Evolutionary conservation across 2,797 vertebrate genomes (phyloP).

Genomic region (Hypotaenidia philippensis): DNA sequence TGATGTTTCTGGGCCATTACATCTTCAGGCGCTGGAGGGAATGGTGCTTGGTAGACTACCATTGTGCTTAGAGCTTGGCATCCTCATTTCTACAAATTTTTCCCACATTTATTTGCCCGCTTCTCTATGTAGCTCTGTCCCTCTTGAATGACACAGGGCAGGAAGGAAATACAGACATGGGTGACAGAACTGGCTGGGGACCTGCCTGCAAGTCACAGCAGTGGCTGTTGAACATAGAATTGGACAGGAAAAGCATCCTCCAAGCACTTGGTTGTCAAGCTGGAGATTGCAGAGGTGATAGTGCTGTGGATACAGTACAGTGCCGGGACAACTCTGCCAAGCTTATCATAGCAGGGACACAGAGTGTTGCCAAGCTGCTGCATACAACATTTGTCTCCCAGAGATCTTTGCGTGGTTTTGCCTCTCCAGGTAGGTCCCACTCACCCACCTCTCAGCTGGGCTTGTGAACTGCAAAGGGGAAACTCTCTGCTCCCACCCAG

Average conservation of each 20-base stretch:
- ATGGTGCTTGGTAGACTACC: background rate
- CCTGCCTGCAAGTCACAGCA: background rate
- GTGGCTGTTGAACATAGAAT: background rate
- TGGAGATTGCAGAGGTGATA: background rate
- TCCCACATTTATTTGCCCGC: background rate
- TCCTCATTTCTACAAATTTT: background rate
- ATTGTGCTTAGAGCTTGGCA: background rate
- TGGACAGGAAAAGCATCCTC: background rate
- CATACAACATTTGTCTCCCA: accelerated
- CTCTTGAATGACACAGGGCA: background rate
- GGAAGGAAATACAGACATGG: background rate
- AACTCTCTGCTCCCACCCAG: background rate
- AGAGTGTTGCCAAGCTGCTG: background rate
- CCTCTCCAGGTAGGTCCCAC: background rate
- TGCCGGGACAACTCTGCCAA: background rate
- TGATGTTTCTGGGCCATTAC: background rate
- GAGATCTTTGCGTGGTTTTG: background rate
- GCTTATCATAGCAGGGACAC: background rate
- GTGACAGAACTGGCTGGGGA: background rate
- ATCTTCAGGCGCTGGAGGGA: background rate
- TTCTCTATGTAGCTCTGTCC: background rate
- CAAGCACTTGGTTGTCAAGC: background rate
- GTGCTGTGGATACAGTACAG: background rate
- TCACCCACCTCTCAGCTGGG: accelerated
- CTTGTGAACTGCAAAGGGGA: accelerated